A percentile compares a stretch with the other conserved stretches of the same genome.
Conservation (phyloP, 2,113 vertebrate species). For the Gobiocypris rarus region DNA sequence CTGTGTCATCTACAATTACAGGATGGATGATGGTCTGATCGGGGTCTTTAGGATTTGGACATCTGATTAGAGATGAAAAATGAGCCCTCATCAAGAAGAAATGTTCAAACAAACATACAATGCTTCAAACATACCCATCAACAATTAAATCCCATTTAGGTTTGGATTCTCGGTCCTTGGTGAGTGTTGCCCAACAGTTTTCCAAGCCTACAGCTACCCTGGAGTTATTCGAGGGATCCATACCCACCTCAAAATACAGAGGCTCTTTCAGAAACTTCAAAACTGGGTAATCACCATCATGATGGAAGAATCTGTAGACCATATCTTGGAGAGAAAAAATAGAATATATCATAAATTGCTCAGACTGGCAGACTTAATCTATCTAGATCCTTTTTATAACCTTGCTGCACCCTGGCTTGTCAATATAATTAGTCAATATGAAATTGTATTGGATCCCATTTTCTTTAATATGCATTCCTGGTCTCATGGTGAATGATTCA, state of each 20-base stretch:
- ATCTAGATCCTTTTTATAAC: too few relatives aligned
- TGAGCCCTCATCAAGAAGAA: not conserved
- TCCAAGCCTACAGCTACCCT: conserved; percentile 67
- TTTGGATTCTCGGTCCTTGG: conserved; percentile 50
- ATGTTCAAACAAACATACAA: not conserved
- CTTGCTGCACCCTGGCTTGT: too few relatives aligned
- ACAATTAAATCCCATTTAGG: conserved; percentile 74
- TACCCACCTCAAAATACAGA: conserved; percentile 73
- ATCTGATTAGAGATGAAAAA: not conserved
- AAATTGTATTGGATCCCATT: too few relatives aligned
- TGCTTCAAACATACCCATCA: conserved; percentile 63
- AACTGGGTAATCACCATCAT: conserved; percentile 59
- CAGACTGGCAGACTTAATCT: not conserved
- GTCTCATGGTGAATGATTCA: too few relatives aligned
- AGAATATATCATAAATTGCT: not conserved
- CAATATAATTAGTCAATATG: too few relatives aligned
- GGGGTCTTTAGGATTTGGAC: conserved; percentile 9
- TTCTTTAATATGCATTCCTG: too few relatives aligned
- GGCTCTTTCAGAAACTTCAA: conserved; percentile 65
- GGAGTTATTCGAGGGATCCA: conserved; percentile 60
- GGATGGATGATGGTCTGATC: conserved; percentile 4
- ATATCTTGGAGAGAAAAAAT: conserved; percentile 55
- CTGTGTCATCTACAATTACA: not conserved
- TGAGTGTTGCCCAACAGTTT: conserved; percentile 73
- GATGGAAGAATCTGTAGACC: conserved; percentile 63